A percentile compares a stretch with the other conserved stretches of the same genome.
Evolutionary conservation across 2,113 vertebrate species (phyloP).

Genomic region (Oncorhynchus masou): DNA sequence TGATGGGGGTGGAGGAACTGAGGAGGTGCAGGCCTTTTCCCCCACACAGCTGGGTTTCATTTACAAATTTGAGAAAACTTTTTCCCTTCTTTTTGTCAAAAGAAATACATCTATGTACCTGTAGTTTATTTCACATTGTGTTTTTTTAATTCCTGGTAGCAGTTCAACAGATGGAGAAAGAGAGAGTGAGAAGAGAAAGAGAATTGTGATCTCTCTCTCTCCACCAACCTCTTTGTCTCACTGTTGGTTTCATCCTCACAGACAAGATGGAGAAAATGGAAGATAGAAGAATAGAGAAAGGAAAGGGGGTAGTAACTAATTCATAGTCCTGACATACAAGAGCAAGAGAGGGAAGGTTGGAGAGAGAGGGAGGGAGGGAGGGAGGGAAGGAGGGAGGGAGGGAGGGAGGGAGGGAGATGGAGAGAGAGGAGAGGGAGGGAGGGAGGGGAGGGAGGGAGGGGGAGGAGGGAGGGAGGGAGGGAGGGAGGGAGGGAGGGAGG

Average conservation of each 20-base stretch:
- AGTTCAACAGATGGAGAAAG: conserved; percentile 26
- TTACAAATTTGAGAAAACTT: conserved; percentile 64
- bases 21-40: conserved; percentile 59
- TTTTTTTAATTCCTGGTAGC: conserved; percentile 37
- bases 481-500: too few relatives aligned
- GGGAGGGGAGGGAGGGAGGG: neutral
- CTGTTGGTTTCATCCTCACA: conserved; percentile 58
- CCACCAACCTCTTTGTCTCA: neutral
- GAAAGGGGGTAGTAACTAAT: conserved; percentile 77
- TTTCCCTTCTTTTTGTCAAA: conserved; percentile 22
- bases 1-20: conserved; percentile 19
- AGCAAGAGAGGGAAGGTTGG: conserved; percentile 14
- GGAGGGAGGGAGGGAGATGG: too few relatives aligned
- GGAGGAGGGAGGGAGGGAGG: too few relatives aligned
- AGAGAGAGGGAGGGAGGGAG: conserved; percentile 23
- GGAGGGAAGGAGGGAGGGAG: too few relatives aligned
- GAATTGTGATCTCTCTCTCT: neutral
- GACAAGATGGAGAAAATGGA: conserved; percentile 50
- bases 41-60: conserved; percentile 75
- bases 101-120: conserved; percentile 46
- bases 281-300: conserved; percentile 45
- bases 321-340: conserved; percentile 77
- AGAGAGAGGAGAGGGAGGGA: conserved; percentile 27
- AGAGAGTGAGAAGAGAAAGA: conserved; percentile 9
- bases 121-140: conserved; percentile 45